Evolutionary conservation across 1,140 invertebrate genomes (phyloP).

Genomic region (Euura lappo): DNA sequence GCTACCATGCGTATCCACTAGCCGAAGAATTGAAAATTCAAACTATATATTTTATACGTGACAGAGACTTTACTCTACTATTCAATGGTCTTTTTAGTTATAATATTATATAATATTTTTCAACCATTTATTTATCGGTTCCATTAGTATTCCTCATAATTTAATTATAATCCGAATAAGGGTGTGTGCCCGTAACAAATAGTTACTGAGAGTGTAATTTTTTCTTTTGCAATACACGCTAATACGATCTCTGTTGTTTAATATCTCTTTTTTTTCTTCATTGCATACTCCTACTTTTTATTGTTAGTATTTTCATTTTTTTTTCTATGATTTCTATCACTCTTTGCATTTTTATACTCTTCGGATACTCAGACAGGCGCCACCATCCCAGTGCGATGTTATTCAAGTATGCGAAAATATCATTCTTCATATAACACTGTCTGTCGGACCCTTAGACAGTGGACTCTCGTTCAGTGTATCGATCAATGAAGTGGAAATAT

Average conservation of each 20-base stretch:
- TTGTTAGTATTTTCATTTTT: not conserved
- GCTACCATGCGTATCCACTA: slow-evolving; percentile 4
- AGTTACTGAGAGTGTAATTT: not conserved
- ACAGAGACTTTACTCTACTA: not conserved
- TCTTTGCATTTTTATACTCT: slow-evolving; percentile 4
- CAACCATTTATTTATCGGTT: not conserved
- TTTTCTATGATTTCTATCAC: not conserved
- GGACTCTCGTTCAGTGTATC: not conserved
- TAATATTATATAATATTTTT: not conserved
- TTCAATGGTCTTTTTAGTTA: not conserved
- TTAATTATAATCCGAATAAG: not conserved
- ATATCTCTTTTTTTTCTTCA: too few relatives aligned
- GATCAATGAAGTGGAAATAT: not conserved
- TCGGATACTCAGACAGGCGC: not conserved
- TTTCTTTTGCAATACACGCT: not conserved
- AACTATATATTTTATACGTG: not conserved
- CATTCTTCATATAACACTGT: not conserved
- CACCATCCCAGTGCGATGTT: not conserved
- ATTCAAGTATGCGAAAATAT: not conserved
- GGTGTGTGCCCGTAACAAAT: not conserved
- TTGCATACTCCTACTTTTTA: not conserved
- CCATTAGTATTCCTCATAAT: not conserved
- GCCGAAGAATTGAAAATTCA: not conserved
- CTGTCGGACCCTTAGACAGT: slow-evolving; percentile 1
- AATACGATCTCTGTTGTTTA: not conserved